Base-by-base conservation (phyloP, 2,888 invertebrate species). In the Callyntrura sp. region DNA sequence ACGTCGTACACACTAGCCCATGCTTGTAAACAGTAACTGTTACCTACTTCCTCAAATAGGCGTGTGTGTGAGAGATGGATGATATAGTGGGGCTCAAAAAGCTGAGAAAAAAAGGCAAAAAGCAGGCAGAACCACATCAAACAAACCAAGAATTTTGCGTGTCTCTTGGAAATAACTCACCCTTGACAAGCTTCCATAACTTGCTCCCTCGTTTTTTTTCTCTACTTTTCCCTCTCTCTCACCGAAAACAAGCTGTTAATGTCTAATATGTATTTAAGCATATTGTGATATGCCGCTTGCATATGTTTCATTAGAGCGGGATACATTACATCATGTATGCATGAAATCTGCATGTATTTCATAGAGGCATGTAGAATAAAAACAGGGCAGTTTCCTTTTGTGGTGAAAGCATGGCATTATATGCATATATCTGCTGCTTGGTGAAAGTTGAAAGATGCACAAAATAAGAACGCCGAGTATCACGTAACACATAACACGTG, bases 101-200 rank as follows among this genome's bases (percentile, higher is more conserved):
- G 48, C 20, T 28, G 60, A 23, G 48, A 23, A 73, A 23, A 17
- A 73, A 23, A 60, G 60, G 73, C 12, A 48, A 12, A 73, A 73
- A 73, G 48, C 48, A 70, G 43, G 73, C 28, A 48, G 68, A 14
- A 45, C 12, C 23, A 45, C 73, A 73, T 73, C 73, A 48, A 73
- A 73, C 73, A 73, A 73, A 73, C 73, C 45, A 85, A 76, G 23
- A 70, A 84, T 88, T 88, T 92, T 78, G 92, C 92, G 90, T 92
- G 92, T 78, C 81, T 78, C 79, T 28, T 83, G 81, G 51, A 81
- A 91, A 92, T 92, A 92, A 92, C 91, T 92, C 92, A 92, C 68
- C 90, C 87, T 76, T 91, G 90, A 92, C 91, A 90, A 92, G 88
- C 88, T 83, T 70, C 55, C 90, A 70, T 73, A 81, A 76, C 78